phyloP scores from a whole-genome alignment of 64 coral and sea anemone genomes.

The Dendronephthya gigantea region DNA sequence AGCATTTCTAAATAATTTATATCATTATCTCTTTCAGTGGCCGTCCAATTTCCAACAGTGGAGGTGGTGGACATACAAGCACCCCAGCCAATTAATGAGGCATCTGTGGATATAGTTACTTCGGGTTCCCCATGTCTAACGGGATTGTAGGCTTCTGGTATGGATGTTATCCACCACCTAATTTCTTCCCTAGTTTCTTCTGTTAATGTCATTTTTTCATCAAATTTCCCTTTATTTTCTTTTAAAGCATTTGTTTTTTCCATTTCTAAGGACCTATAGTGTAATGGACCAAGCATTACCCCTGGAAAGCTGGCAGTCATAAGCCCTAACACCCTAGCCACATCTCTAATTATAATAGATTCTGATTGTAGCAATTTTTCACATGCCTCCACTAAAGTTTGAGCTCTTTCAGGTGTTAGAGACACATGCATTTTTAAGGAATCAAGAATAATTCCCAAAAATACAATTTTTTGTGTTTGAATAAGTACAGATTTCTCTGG shows the following conservation, averaged over 20 bases:
- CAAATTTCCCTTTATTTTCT: background rate
- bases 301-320: background rate
- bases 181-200: background rate
- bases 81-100: background rate
- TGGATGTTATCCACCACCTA: background rate
- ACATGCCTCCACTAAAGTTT: background rate
- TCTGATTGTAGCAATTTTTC: background rate
- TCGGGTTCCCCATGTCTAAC: background rate
- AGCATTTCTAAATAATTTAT: constrained; percentile 10
- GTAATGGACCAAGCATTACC: background rate
- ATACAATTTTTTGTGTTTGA: background rate
- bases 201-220: background rate
- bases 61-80: background rate
- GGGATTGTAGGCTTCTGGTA: background rate
- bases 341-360: background rate
- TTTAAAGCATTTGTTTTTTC: background rate
- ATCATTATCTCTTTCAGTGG: background rate
- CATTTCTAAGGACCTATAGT: background rate
- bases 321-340: background rate
- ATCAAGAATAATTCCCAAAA: background rate
- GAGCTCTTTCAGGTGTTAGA: background rate
- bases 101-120: background rate
- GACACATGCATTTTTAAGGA: background rate
- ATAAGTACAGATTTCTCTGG: background rate
- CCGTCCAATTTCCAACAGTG: background rate